Conservation (phyloP, 2,113 vertebrate species). For the Phrynosoma blainvillii region DNA sequence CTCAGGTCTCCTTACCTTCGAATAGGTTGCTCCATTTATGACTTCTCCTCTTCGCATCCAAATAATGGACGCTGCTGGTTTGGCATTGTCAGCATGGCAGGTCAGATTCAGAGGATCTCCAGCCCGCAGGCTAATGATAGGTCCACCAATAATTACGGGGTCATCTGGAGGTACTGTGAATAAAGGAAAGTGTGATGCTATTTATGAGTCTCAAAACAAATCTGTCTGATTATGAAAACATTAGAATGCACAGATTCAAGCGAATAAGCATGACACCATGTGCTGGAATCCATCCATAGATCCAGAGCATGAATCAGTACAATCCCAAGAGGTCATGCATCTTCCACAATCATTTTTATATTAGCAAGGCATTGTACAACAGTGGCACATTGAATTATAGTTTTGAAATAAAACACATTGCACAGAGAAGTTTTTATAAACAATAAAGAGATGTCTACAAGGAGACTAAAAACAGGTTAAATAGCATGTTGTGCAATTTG, state of each 20-base stretch:
- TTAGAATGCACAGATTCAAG: not conserved
- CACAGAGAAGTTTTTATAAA: not conserved
- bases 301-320: not conserved
- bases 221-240: not conserved
- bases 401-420: not conserved
- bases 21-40: constrained; percentile 94
- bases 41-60: constrained; percentile 94
- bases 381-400: not conserved
- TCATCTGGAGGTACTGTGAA: constrained; percentile 93
- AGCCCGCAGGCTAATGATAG: constrained; percentile 91
- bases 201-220: not conserved
- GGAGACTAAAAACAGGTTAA: not conserved
- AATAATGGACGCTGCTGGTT: constrained; percentile 94
- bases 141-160: constrained; percentile 92
- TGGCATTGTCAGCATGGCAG: constrained; percentile 95
- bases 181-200: constrained; percentile 8
- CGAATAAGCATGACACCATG: not conserved
- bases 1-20: constrained; percentile 87
- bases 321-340: not conserved
- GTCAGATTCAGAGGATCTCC: constrained; percentile 96
- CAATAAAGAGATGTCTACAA: not conserved
- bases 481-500: not conserved
- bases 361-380: not conserved
- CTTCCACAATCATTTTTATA: not conserved
- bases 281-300: not conserved